Evolutionary conservation across 2,888 invertebrate species (phyloP).

Genomic region (Acronicta psi): DNA sequence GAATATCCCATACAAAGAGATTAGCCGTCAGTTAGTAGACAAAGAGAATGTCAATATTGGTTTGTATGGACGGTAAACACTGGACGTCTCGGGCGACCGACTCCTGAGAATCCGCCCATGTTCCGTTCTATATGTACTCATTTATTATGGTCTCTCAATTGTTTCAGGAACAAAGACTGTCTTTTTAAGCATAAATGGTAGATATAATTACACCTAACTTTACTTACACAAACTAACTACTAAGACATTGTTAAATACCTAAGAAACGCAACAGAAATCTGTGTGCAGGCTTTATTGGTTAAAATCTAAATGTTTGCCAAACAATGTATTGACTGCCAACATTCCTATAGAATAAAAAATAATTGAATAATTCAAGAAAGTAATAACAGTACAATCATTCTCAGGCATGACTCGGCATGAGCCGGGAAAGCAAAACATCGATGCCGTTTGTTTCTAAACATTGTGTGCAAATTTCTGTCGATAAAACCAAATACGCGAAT

Average conservation of each 20-base stretch:
- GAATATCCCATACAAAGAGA: slow-evolving; percentile 79
- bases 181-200: slow-evolving; percentile 48
- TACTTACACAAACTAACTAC: slow-evolving; percentile 17
- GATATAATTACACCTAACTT: slow-evolving; percentile 1
- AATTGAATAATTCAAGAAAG: slow-evolving; percentile 62
- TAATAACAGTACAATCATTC: slow-evolving; percentile 73
- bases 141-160: slow-evolving; percentile 68
- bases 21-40: slow-evolving; percentile 81
- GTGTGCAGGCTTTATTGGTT: not conserved
- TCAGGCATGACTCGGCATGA: slow-evolving; percentile 67
- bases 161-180: slow-evolving; percentile 74
- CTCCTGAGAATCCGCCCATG: slow-evolving; percentile 77
- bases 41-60: slow-evolving; percentile 86
- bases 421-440: slow-evolving; percentile 74
- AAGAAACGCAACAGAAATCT: not conserved
- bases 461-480: slow-evolving; percentile 82
- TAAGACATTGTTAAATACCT: slow-evolving; percentile 5
- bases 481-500: slow-evolving; percentile 76
- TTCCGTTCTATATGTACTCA: slow-evolving; percentile 65
- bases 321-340: slow-evolving; percentile 26
- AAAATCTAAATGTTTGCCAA: slow-evolving; percentile 15
- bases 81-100: slow-evolving; percentile 68
- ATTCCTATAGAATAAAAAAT: slow-evolving; percentile 57
- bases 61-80: slow-evolving; percentile 81
- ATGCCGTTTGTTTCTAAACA: slow-evolving; percentile 79